These are phyloP conservation scores for Trachelus iudaicus DNA, from an alignment of 2,888 invertebrate species.

Conservation along the genomic window DNA sequence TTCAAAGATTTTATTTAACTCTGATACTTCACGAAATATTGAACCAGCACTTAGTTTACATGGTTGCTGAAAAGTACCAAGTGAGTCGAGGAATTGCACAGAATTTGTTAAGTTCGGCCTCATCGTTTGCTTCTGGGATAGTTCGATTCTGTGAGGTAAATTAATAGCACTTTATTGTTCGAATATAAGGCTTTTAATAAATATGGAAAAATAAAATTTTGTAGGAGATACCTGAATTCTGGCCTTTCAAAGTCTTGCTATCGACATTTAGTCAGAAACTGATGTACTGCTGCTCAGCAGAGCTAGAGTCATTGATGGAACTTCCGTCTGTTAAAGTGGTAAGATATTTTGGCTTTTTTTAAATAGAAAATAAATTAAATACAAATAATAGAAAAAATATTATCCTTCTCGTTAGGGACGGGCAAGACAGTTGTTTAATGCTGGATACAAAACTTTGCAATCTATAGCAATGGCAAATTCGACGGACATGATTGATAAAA, in stretches of 20 bases:
- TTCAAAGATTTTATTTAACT: constrained; percentile 86
- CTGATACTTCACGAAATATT: constrained; percentile 86
- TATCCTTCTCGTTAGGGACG: constrained; percentile 71
- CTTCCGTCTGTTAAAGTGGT: constrained; percentile 89
- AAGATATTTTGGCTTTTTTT: constrained; percentile 27
- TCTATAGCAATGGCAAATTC: constrained; percentile 80
- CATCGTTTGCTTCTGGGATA: constrained; percentile 81
- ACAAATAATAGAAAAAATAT: background rate
- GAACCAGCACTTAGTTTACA: constrained; percentile 74
- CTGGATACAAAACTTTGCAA: constrained; percentile 83
- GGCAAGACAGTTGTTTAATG: constrained; percentile 84
- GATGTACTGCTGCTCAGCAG: constrained; percentile 83
- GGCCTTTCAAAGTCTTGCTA: constrained; percentile 84
- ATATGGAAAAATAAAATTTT: constrained; percentile 20
- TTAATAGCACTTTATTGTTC: background rate
- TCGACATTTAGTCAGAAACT: constrained; percentile 79
- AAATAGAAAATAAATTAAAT: background rate
- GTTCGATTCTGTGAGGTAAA: constrained; percentile 79
- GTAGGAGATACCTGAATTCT: constrained; percentile 79
- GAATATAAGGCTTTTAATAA: background rate
- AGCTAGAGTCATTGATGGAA: constrained; percentile 85
- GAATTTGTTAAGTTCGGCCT: constrained; percentile 76
- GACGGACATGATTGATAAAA: constrained; percentile 70
- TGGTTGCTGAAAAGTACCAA: constrained; percentile 77
- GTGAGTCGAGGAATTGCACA: constrained; percentile 85